Evolutionary conservation across 2,888 invertebrate species (phyloP), one percentile per base, ranked within the genome.

Genomic region (Chrysomela aeneicollis): DNA sequence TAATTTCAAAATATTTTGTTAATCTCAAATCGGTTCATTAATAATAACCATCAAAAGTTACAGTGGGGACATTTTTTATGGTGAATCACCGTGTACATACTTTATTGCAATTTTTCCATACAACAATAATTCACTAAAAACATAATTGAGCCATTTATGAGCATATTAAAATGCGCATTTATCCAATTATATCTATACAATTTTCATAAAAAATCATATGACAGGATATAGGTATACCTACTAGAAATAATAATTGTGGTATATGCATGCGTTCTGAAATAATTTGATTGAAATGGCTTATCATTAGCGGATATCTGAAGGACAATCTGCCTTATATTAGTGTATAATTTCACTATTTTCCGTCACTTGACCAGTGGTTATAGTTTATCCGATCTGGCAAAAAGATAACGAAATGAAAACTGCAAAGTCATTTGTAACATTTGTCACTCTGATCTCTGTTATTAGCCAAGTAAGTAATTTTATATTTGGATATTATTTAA

Each of bases 241-340:
- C 4, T 26, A 26, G 3, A 2, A 42, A 15, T 4, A 15, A 42
- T 42, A 12, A 42, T 42, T 42, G 15, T 42, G 15, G 42, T 42
- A 42, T 15, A 42, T n/a, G 42, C 1, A 42, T 55, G 55, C 32
- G 42, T 42, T 57, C 22, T 46, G 17, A 46, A 55, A 55, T 46
- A 6, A 46, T 21, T 46, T 21, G n/a, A 46, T 26, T 22, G 17
- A 46, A 46, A 26, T 57, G n/a, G 21, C 46, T 57, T 17, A 22
- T 57, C 19, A 57, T 57, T 57, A 46, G 22, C 1, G 22, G 17
- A 17, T 46, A 42, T 15, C 12, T 26, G 42, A 46, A 57, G 57
- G 46, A 30, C 57, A 30, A 42, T 42, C 42, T 15, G 6, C 15
- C 42, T 42, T 42, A 42, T 42, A 42, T 42, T 2, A 57, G 9